phyloP scores from a whole-genome alignment of 2,797 vertebrate species.

The Macrochelys suwanniensis region DNA sequence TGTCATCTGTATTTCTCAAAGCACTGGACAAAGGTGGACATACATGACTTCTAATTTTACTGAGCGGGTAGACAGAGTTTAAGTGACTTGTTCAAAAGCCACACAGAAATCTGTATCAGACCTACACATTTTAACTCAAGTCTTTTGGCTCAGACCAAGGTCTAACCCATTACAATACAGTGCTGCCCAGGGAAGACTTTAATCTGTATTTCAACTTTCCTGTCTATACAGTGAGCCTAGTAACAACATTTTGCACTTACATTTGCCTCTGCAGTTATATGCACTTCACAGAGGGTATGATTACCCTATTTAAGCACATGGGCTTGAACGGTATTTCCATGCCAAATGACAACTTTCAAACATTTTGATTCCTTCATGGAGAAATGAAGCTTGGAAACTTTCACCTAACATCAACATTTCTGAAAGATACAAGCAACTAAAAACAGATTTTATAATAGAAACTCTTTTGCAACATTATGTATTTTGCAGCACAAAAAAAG shows the following conservation, averaged over 20 bases:
- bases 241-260: not conserved
- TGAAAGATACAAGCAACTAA: not conserved
- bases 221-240: not conserved
- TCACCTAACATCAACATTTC: not conserved
- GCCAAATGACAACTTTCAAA: not conserved
- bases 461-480: not conserved
- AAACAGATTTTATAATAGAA: not conserved
- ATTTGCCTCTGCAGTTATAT: not conserved
- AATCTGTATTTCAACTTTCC: not conserved
- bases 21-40: not conserved
- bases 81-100: not conserved
- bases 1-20: not conserved
- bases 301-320: not conserved
- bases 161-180: not conserved
- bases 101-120: not conserved
- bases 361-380: not conserved
- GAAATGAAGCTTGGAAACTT: not conserved
- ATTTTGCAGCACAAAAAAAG: not conserved
- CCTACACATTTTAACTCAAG: not conserved
- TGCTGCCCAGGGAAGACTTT: not conserved
- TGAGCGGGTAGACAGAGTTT: not conserved
- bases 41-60: not conserved
- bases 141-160: not conserved
- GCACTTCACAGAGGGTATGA: not conserved
- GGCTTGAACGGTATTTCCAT: not conserved